Percentiles rank a stretch among this genome's conserved stretches.
Evolutionary conservation across 2,888 invertebrate genomes (phyloP).

Genomic region (Phortica magna): DNA sequence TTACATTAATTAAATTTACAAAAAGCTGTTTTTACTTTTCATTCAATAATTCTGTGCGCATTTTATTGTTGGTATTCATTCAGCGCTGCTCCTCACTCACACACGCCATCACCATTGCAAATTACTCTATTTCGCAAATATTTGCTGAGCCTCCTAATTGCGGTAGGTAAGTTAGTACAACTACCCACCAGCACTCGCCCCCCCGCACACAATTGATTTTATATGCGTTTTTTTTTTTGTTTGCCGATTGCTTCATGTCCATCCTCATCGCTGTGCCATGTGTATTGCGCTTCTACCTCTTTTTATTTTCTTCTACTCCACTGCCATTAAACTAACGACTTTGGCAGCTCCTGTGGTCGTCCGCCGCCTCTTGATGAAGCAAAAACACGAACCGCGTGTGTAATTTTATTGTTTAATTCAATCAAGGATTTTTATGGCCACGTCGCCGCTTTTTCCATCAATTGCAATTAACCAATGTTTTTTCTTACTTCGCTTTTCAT

Average conservation of each 20-base stretch:
- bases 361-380: not conserved
- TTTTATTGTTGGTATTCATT: not conserved
- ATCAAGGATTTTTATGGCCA: constrained; percentile 29
- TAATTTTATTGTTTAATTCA: constrained; percentile 39
- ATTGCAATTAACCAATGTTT: constrained; percentile 18
- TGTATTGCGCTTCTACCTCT: not conserved
- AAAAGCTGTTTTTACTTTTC: not conserved
- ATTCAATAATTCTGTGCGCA: not conserved
- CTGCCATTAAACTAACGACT: constrained; percentile 32
- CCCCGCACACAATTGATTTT: constrained; percentile 13
- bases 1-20: constrained; percentile 12
- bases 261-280: not conserved
- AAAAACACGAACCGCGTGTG: constrained; percentile 7
- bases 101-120: not conserved
- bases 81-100: not conserved
- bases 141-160: constrained; percentile 20
- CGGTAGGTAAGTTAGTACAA: not conserved
- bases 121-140: constrained; percentile 30
- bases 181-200: not conserved
- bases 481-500: not conserved
- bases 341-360: constrained; percentile 4
- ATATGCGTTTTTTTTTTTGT: constrained; percentile 1
- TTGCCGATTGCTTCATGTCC: not conserved
- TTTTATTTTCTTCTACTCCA: not conserved
- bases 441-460: constrained; percentile 14